Conservation (phyloP, 1,140 invertebrate species). For the Sesamia nonagrioides region DNA sequence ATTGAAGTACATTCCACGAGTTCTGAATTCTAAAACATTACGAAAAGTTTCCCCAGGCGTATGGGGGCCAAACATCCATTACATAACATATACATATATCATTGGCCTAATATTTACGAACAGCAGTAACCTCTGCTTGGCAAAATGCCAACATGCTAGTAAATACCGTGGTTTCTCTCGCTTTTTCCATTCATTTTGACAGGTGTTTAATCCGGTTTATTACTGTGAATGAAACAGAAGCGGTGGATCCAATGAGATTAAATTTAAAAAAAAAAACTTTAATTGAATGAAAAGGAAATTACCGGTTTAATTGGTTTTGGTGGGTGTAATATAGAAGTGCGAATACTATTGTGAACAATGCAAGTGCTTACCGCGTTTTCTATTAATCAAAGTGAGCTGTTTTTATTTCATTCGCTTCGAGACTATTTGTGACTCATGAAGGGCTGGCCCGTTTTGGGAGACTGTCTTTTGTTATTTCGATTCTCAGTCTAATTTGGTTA, state of each 20-base stretch:
- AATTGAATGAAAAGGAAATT: conserved; percentile 25
- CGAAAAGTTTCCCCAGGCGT: conserved; percentile 2
- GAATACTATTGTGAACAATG: background rate
- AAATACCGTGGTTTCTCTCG: conserved; percentile 18
- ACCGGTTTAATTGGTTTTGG: background rate
- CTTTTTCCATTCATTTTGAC: conserved; percentile 32
- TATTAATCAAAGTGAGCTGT: too few species aligned
- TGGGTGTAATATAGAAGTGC: background rate
- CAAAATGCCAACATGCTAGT: conserved; percentile 27
- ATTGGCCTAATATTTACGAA: conserved; percentile 25
- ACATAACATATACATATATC: conserved; percentile 36
- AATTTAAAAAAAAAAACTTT: conserved; percentile 12
- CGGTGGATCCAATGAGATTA: conserved; percentile 16
- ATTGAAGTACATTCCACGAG: background rate
- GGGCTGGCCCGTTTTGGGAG: too few species aligned
- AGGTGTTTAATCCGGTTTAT: conserved; percentile 35
- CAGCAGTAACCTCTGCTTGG: conserved; percentile 33
- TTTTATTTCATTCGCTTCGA: too few species aligned
- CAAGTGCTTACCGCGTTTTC: background rate
- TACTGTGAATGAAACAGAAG: conserved; percentile 16
- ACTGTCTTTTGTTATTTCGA: too few species aligned
- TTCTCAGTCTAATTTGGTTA: too few species aligned
- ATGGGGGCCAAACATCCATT: conserved; percentile 2
- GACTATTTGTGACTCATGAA: too few species aligned
- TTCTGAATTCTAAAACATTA: background rate